Percentiles rank a stretch among this genome's conserved stretches.
Conservation (phyloP, 2,888 invertebrate species). For the Tetranychus truncatus region DNA sequence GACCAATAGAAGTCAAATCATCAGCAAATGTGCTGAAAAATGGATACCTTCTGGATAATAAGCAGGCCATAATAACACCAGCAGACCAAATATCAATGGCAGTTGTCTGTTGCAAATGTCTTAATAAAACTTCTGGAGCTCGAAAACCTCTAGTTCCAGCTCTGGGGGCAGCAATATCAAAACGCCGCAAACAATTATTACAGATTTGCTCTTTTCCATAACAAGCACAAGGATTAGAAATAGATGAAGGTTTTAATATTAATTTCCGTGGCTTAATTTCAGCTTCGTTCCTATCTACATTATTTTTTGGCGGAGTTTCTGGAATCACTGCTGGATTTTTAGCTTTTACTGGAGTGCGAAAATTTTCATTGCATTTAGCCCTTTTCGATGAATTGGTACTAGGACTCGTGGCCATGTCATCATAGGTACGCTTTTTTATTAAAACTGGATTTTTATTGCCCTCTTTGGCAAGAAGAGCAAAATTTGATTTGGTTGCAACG, state of each 20-base stretch:
- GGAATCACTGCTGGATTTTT: constrained; percentile 9
- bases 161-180: constrained; percentile 48
- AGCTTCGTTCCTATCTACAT: background rate
- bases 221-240: constrained; percentile 42
- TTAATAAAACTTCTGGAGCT: constrained; percentile 65
- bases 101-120: constrained; percentile 55
- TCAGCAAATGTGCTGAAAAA: constrained; percentile 58
- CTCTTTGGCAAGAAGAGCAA: background rate
- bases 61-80: constrained; percentile 60
- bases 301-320: constrained; percentile 21
- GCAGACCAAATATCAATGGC: constrained; percentile 77
- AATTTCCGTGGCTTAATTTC: background rate
- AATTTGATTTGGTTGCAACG: background rate
- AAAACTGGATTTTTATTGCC: background rate
- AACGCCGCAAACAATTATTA: constrained; percentile 44
- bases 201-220: constrained; percentile 49
- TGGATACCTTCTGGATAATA: constrained; percentile 59
- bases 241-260: background rate
- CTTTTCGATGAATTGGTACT: background rate
- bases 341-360: background rate
- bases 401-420: background rate
- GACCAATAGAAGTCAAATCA: constrained; percentile 57
- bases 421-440: background rate
- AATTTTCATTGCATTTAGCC: background rate
- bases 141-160: constrained; percentile 78